Percentiles rank a stretch among this genome's conserved stretches.
These are phyloP conservation scores for Coreoperca whiteheadi DNA, from an alignment of 2,113 vertebrate genomes.

Conservation along the genomic window DNA sequence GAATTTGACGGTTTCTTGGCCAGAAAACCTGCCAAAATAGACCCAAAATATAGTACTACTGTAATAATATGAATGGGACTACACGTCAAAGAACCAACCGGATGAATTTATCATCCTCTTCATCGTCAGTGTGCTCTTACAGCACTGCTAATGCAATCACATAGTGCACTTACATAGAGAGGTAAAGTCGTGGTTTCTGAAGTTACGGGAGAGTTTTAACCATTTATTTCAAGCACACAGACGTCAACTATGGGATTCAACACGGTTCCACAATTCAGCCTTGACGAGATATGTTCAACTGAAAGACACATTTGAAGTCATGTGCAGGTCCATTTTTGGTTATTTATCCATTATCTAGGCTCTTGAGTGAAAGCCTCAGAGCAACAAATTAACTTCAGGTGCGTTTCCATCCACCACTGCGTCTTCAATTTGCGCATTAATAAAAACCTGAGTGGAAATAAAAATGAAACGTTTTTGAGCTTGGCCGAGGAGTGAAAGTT, in stretches of 20 bases:
- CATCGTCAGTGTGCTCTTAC: neutral
- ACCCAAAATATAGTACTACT: neutral
- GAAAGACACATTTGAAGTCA: neutral
- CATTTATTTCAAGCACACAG: conserved; percentile 25
- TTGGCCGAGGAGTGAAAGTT: too few species aligned
- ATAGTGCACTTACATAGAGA: neutral
- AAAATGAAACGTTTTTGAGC: too few species aligned
- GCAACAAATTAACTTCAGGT: neutral
- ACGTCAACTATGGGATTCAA: neutral
- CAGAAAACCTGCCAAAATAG: neutral
- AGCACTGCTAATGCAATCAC: conserved; percentile 52
- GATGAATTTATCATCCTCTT: neutral
- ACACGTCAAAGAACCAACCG: neutral
- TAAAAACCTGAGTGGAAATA: neutral
- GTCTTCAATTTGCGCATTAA: neutral
- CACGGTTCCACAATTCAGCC: neutral
- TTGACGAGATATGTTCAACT: neutral
- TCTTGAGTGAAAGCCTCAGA: too few species aligned
- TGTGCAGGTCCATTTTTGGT: neutral
- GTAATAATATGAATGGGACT: neutral
- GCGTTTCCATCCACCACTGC: neutral
- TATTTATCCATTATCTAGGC: neutral
- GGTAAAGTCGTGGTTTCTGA: neutral
- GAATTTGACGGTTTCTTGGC: conserved; percentile 9
- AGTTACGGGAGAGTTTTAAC: neutral